A percentile compares a stretch with the other conserved stretches of the same genome.
Evolutionary conservation across 1,140 invertebrate species (phyloP).

Genomic region (Himalopsyche phryganea): DNA sequence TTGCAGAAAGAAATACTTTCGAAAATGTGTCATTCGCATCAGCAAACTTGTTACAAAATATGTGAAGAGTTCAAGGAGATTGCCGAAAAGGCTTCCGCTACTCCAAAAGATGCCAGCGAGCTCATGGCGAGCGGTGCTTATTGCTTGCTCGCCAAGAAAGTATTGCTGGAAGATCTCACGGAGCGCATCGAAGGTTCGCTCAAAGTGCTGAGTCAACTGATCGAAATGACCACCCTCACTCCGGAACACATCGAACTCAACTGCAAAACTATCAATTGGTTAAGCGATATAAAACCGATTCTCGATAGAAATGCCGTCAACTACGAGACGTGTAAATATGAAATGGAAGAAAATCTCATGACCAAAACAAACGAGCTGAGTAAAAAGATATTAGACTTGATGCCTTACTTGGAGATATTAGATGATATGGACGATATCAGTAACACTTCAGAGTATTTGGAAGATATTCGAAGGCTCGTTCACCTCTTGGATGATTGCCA

Average conservation of each 20-base stretch:
- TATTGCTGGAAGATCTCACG: slow-evolving; percentile 57
- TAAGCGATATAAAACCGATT: slow-evolving; percentile 66
- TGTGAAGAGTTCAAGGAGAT: slow-evolving; percentile 62
- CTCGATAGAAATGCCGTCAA: slow-evolving; percentile 68
- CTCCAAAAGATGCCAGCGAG: slow-evolving; percentile 67
- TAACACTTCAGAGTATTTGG: slow-evolving; percentile 62
- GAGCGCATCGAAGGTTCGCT: slow-evolving; percentile 61
- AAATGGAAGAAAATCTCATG: slow-evolving; percentile 74
- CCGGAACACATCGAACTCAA: slow-evolving; percentile 65
- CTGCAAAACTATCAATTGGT: slow-evolving; percentile 67
- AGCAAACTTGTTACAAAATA: slow-evolving; percentile 59
- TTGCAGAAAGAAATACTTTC: slow-evolving; percentile 51
- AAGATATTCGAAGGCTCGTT: slow-evolving; percentile 69
- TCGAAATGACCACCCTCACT: slow-evolving; percentile 65
- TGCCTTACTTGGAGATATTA: slow-evolving; percentile 62
- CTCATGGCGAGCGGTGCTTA: slow-evolving; percentile 67
- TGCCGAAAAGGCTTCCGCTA: slow-evolving; percentile 55
- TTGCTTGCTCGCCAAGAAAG: slow-evolving; percentile 61
- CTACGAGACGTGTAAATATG: slow-evolving; percentile 74
- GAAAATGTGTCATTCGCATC: slow-evolving; percentile 50
- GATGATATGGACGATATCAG: slow-evolving; percentile 68
- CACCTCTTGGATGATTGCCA: slow-evolving; percentile 70
- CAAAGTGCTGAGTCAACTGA: slow-evolving; percentile 60
- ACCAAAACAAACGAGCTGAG: slow-evolving; percentile 66
- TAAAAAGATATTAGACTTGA: slow-evolving; percentile 65